Conservation (phyloP, 2,888 invertebrate genomes). For the Peribatodes rhomboidaria region DNA sequence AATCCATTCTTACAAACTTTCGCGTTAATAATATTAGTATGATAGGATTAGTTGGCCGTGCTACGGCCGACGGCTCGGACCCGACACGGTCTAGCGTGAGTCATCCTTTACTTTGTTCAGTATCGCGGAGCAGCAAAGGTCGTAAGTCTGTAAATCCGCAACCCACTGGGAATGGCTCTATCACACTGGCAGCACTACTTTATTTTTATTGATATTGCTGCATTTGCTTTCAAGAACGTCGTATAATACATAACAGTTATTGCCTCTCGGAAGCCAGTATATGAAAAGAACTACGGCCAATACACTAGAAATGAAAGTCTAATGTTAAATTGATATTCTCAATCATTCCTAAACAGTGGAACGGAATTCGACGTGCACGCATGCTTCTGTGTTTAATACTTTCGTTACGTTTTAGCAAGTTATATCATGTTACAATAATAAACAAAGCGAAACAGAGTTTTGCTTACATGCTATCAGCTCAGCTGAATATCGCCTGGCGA, state of each 20-base stretch:
- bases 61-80: too few species aligned
- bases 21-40: too few species aligned
- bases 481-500: too few species aligned
- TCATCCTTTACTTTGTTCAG: not conserved
- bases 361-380: slow-evolving; percentile 7
- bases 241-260: slow-evolving; percentile 17
- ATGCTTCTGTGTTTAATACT: not conserved
- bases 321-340: not conserved
- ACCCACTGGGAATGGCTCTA: slow-evolving; percentile 10
- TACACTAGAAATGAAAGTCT: slow-evolving; percentile 10
- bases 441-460: too few species aligned
- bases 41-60: too few species aligned
- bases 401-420: not conserved
- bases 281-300: not conserved
- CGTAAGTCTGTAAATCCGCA: slow-evolving; percentile 12
- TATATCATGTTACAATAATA: not conserved
- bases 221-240: slow-evolving; percentile 16
- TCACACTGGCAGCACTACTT: slow-evolving; percentile 15
- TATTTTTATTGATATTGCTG: slow-evolving; percentile 17
- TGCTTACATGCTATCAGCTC: too few species aligned
- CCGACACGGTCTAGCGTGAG: too few species aligned
- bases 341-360: slow-evolving; percentile 9
- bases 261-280: slow-evolving; percentile 4
- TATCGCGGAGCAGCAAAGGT: slow-evolving; percentile 2
- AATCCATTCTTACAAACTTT: too few species aligned